Evolutionary conservation across 2,888 invertebrate species (phyloP).

Genomic region (Harpalus rubripes): DNA sequence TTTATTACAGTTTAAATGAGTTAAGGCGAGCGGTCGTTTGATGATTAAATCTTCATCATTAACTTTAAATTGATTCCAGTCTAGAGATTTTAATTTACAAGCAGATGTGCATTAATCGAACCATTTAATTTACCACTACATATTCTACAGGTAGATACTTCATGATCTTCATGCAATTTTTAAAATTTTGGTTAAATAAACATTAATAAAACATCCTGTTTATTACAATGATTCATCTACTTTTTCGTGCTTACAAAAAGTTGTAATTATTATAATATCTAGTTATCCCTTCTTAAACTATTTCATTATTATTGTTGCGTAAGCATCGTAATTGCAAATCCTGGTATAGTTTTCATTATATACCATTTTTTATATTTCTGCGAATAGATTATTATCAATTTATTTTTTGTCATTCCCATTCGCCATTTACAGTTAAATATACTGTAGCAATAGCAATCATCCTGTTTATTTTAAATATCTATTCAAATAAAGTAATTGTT

Average conservation of each 20-base stretch:
- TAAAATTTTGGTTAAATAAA: neutral
- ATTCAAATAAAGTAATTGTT: neutral
- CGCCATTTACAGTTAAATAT: neutral
- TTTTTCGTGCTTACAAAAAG: too few species aligned
- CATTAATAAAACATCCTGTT: neutral
- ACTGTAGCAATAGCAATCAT: neutral
- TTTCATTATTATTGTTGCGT: neutral
- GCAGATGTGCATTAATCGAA: conserved; percentile 29
- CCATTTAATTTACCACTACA: conserved; percentile 1
- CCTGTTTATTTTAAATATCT: neutral
- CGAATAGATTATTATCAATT: neutral
- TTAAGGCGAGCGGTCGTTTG: conserved; percentile 22
- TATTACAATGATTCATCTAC: too few species aligned
- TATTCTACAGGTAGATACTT: neutral
- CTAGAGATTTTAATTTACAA: conserved; percentile 17
- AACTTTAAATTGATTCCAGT: conserved; percentile 35
- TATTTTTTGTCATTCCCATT: neutral
- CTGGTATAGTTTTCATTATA: neutral
- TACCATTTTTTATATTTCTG: neutral
- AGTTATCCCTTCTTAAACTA: too few species aligned
- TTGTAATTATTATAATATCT: too few species aligned
- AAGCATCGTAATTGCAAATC: neutral
- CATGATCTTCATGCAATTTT: neutral
- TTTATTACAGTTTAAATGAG: conserved; percentile 24
- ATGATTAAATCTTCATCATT: conserved; percentile 41